Evolutionary conservation across 2,888 invertebrate genomes (phyloP).

Genomic region (Epistrophella euchroma): DNA sequence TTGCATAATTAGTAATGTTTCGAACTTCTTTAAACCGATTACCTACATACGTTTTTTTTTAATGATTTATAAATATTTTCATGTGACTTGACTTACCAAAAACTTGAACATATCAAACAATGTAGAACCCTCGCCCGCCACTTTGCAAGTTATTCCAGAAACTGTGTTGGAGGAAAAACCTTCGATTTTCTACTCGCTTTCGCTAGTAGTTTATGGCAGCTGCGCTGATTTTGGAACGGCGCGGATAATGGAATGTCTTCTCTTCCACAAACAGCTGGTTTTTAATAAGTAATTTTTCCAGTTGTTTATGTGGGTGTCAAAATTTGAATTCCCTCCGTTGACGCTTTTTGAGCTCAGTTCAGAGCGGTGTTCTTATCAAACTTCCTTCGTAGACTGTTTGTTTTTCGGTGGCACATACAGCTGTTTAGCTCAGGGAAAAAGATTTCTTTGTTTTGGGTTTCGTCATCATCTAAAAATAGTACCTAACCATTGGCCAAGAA

Average conservation of each 20-base stretch:
- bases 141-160: constrained; percentile 78
- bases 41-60: background rate
- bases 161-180: constrained; percentile 63
- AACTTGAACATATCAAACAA: constrained; percentile 82
- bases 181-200: constrained; percentile 28
- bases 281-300: constrained; percentile 26
- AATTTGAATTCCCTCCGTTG: constrained; percentile 35
- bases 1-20: constrained; percentile 66
- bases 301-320: background rate
- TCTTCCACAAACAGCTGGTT: constrained; percentile 44
- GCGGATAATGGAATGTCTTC: background rate
- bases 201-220: background rate
- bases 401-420: constrained; percentile 9
- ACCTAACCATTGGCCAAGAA: background rate
- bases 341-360: constrained; percentile 22
- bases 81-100: constrained; percentile 79
- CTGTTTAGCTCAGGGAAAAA: constrained; percentile 43
- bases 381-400: background rate
- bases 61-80: background rate
- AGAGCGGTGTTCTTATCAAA: background rate
- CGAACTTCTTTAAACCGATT: constrained; percentile 3
- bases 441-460: constrained; percentile 14
- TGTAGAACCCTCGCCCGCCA: constrained; percentile 79
- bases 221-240: constrained; percentile 49
- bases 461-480: constrained; percentile 12